Conservation (phyloP, 2,888 invertebrate species). For the Sabatieria punctata region DNA sequence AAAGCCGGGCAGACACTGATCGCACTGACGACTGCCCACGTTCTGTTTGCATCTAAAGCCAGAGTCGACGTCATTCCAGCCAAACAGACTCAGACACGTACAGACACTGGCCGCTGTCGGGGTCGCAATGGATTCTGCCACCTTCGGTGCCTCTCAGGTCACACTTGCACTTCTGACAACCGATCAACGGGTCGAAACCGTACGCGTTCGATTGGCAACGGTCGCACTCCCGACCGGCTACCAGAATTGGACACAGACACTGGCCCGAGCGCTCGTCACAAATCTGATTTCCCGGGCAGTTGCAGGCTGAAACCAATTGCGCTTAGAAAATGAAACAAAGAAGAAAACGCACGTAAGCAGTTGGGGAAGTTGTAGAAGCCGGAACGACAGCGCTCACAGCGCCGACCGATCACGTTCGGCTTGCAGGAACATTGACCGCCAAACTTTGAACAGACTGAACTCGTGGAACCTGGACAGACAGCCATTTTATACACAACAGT, state of each 20-base stretch:
- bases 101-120: slow-evolving; percentile 65
- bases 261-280: slow-evolving; percentile 73
- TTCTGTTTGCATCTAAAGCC: slow-evolving; percentile 55
- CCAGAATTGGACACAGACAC: slow-evolving; percentile 79
- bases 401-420: slow-evolving; percentile 76
- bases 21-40: slow-evolving; percentile 72
- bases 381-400: slow-evolving; percentile 58
- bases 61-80: too few relatives aligned
- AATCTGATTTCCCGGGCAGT: slow-evolving; percentile 57
- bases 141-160: slow-evolving; percentile 57
- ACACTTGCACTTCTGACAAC: slow-evolving; percentile 86
- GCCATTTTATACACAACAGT: too few relatives aligned
- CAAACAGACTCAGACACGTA: too few relatives aligned
- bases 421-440: slow-evolving; percentile 92
- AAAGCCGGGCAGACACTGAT: slow-evolving; percentile 63
- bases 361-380: slow-evolving; percentile 90
- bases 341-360: slow-evolving; percentile 48
- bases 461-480: too few relatives aligned
- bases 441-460: slow-evolving; percentile 72
- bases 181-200: slow-evolving; percentile 78
- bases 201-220: slow-evolving; percentile 71
- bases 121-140: slow-evolving; percentile 66
- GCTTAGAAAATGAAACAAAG: too few relatives aligned
- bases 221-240: slow-evolving; percentile 73
- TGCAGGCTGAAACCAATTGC: slow-evolving; percentile 34